Conservation (phyloP, 2,888 invertebrate genomes). For the Euspilapteryx auroguttella region DNA sequence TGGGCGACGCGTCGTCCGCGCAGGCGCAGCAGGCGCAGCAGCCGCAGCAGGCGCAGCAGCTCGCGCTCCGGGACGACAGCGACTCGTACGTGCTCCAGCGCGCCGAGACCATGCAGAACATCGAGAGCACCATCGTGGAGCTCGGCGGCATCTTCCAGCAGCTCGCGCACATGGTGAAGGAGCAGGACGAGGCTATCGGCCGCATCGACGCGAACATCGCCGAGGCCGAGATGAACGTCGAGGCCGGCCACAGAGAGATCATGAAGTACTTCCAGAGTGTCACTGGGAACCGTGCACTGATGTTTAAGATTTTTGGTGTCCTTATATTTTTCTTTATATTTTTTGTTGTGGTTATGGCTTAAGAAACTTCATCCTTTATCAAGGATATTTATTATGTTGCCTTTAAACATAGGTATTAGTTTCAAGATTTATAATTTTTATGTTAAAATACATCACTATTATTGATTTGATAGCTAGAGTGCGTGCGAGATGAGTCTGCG, state of each 20-base stretch:
- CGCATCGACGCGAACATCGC: slow-evolving; percentile 97
- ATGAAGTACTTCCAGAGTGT: slow-evolving; percentile 97
- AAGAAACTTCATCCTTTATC: no score
- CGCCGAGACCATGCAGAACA: slow-evolving; percentile 98
- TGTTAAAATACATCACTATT: no score
- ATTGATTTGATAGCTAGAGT: no score
- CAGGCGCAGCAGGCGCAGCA: slow-evolving; percentile 68
- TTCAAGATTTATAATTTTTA: no score
- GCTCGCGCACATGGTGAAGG: slow-evolving; percentile 94
- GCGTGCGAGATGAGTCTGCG: no score
- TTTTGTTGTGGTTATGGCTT: slow-evolving; percentile 96
- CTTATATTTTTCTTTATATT: slow-evolving; percentile 99
- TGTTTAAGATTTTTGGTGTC: slow-evolving; percentile 99
- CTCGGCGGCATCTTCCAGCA: slow-evolving; percentile 98
- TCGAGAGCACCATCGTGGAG: slow-evolving; percentile 98
- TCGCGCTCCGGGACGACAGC: slow-evolving; percentile 80
- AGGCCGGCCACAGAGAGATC: slow-evolving; percentile 96
- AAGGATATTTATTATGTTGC: no score
- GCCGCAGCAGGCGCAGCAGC: slow-evolving; percentile 65
- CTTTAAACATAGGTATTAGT: no score
- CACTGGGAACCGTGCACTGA: slow-evolving; percentile 96
- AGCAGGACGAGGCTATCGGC: slow-evolving; percentile 97
- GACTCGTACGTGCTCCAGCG: slow-evolving; percentile 90
- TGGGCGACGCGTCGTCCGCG: slow-evolving; percentile 68
- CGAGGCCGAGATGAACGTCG: slow-evolving; percentile 94